phyloP scores from a whole-genome alignment of 2,113 vertebrate species.

The Empidonax traillii region DNA sequence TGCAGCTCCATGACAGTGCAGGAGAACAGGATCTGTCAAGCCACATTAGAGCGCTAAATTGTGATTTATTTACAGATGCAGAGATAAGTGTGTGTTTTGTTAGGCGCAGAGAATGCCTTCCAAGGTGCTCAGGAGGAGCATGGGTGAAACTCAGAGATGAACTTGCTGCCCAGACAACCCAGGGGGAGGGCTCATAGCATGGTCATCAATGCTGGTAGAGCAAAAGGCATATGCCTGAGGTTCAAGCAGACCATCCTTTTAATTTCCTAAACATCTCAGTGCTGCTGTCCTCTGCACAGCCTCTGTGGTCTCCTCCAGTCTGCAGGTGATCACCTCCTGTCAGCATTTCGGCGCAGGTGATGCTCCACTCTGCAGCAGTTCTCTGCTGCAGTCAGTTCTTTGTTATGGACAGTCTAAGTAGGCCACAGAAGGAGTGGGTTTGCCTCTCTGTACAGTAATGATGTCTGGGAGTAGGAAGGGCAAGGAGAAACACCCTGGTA shows the following conservation, averaged over 20 bases:
- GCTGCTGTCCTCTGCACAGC: neutral
- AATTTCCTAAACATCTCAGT: neutral
- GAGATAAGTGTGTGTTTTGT: neutral
- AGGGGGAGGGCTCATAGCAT: neutral
- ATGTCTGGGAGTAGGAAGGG: neutral
- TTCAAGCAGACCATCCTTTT: neutral
- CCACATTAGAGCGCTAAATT: neutral
- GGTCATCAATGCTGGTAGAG: neutral
- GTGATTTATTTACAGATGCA: neutral
- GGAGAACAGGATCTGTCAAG: neutral
- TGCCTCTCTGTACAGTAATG: neutral
- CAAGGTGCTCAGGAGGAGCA: neutral
- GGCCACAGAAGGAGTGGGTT: neutral
- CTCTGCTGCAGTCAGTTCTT: neutral
- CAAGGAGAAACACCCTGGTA: fast-evolving
- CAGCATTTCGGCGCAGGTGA: neutral
- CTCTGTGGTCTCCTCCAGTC: neutral
- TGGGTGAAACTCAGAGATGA: neutral
- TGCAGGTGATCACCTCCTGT: neutral
- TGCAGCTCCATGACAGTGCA: neutral
- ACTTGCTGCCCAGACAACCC: neutral
- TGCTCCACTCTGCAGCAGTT: neutral
- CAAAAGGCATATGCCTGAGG: neutral
- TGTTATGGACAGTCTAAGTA: neutral
- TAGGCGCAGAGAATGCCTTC: neutral